Percentiles rank a stretch among this genome's conserved stretches.
These are phyloP conservation scores for Drosophila lacicola DNA, from an alignment of 2,888 invertebrate species.

Conservation along the genomic window DNA sequence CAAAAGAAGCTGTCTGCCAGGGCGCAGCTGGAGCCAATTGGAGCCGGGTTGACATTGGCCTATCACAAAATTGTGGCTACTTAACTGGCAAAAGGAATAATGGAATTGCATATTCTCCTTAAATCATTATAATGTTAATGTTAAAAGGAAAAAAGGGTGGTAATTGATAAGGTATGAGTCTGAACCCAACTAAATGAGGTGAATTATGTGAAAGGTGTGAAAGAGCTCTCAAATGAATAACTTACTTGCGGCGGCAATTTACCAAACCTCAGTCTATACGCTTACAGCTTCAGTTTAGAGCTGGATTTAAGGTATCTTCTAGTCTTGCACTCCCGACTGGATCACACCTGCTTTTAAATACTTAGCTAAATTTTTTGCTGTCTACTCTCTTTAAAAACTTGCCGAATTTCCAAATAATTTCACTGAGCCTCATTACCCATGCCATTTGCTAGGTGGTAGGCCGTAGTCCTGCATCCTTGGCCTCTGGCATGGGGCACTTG, in stretches of 20 bases:
- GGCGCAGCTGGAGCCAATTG: slow-evolving; percentile 32
- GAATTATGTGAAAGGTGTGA: no score
- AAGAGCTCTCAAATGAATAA: no score
- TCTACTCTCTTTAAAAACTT: slow-evolving; percentile 4
- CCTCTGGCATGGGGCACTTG: slow-evolving; percentile 11
- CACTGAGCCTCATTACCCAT: slow-evolving; percentile 57
- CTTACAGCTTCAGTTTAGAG: no score
- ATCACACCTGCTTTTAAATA: neutral
- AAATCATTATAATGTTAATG: no score
- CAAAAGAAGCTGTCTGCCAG: slow-evolving; percentile 16
- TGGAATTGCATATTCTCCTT: no score
- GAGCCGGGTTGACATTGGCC: slow-evolving; percentile 15
- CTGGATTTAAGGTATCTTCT: no score
- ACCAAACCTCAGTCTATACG: no score
- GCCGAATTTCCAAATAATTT: slow-evolving; percentile 61
- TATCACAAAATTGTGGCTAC: neutral
- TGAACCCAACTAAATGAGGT: no score
- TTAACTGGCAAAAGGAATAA: neutral
- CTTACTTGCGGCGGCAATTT: no score
- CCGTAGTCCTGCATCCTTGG: slow-evolving; percentile 17
- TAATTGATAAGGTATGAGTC: no score
- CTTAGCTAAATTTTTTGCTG: slow-evolving; percentile 2
- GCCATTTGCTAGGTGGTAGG: slow-evolving; percentile 41
- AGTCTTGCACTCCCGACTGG: no score
- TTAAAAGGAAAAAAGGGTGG: no score